Conservation (phyloP, 2,797 vertebrate species). For the Enteromius thamalakanensis region DNA sequence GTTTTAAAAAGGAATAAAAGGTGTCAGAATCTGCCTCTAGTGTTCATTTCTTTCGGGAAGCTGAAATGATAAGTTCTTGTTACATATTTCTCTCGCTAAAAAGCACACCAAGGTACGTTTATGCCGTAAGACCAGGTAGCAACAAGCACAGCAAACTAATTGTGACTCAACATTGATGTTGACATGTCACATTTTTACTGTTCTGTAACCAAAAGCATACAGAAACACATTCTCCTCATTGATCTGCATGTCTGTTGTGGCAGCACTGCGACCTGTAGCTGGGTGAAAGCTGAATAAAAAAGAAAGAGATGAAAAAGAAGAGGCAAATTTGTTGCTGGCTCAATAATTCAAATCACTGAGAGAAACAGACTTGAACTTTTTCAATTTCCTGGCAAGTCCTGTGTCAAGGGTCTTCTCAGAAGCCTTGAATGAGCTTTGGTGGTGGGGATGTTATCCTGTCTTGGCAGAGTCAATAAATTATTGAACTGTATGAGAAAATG, state of each 20-base stretch:
- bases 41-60: no score
- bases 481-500: slow-evolving; percentile 40
- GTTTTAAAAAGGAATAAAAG: no score
- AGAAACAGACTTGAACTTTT: slow-evolving; percentile 39
- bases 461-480: slow-evolving; percentile 49
- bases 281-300: slow-evolving; percentile 11
- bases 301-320: background rate
- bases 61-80: no score
- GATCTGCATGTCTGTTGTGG: background rate
- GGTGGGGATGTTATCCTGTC: slow-evolving; percentile 23
- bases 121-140: no score
- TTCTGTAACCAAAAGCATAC: background rate
- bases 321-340: slow-evolving; percentile 25
- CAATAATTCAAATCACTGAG: slow-evolving; percentile 34
- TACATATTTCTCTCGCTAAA: no score
- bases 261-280: background rate
- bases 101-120: no score
- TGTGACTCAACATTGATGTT: background rate
- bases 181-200: background rate
- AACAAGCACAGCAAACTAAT: background rate
- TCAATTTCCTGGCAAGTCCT: slow-evolving; percentile 26
- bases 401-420: slow-evolving; percentile 38
- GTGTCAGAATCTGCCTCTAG: no score
- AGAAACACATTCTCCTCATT: slow-evolving; percentile 34
- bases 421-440: slow-evolving; percentile 47